Conservation (phyloP, 2,113 vertebrate species). For the Peromyscus leucopus region DNA sequence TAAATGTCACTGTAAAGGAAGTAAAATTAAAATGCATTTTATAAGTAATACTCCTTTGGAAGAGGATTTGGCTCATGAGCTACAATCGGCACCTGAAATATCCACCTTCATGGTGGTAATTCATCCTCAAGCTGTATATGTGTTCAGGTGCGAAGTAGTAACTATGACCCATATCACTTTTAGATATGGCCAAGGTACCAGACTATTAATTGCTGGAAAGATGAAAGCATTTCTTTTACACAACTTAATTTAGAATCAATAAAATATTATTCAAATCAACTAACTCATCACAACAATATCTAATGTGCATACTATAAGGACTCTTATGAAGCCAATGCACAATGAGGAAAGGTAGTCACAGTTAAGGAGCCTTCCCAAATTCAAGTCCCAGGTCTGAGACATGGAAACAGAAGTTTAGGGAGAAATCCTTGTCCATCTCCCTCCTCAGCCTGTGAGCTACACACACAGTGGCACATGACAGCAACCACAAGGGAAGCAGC, state of each 20-base stretch:
- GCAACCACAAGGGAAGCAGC: constrained; percentile 20
- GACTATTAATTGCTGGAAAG: constrained; percentile 21
- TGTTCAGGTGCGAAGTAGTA: neutral
- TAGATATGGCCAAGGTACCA: neutral
- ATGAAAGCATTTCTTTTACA: neutral
- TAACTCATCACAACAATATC: neutral
- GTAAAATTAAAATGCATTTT: constrained; percentile 50
- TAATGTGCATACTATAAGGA: neutral
- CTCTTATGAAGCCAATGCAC: neutral
- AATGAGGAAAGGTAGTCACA: neutral
- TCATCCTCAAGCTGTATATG: neutral
- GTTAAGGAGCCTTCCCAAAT: neutral
- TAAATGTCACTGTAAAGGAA: constrained; percentile 40
- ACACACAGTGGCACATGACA: constrained; percentile 38
- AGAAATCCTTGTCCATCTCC: constrained; percentile 14
- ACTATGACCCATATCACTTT: neutral
- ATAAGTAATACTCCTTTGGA: constrained; percentile 34
- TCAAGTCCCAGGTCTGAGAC: neutral
- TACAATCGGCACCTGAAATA: constrained; percentile 23
- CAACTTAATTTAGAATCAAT: constrained; percentile 3
- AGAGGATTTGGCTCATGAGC: constrained; percentile 17
- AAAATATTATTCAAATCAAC: neutral
- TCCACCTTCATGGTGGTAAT: neutral
- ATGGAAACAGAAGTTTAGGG: neutral
- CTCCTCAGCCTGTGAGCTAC: neutral